Evolutionary conservation across 2,113 vertebrate species (phyloP), one percentile per base, ranked within the genome.

Genomic region (Spea multiplicata): DNA sequence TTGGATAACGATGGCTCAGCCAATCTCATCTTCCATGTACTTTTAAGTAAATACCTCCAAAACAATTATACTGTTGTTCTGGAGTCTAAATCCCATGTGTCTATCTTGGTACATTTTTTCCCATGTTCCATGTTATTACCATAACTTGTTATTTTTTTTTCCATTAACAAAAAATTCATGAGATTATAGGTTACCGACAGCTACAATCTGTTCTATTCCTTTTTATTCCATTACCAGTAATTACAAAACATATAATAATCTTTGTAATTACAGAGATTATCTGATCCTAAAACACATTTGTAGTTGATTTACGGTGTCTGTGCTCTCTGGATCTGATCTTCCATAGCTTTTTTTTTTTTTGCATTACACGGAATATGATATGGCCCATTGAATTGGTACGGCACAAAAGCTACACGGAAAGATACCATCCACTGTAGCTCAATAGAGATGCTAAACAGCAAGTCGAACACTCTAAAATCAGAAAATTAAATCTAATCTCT

Each of bases 401-500:
- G 66, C 10, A 17, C 44, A 69, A 76, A 67, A 57, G 53, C 65
- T 57, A 16, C 47, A 5, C 30, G 30, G 2, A 30, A 50, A 44
- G 30, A 72, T 73, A 47, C 44, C 55, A 73, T 79, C 50, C 57
- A 66, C 13, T 46, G 17, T 16, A 62, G 13, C 45, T 8, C 62
- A 80, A 80, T 73, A 46, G 50, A 57, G 77, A 73, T 66, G 70
- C 77, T 73, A 80, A 73, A 73, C 71, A 80, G 52, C 3, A 66
- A 48, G 50, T 44, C 59, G 77, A 66, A 73, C 48, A 46, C 61
- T 80, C 52, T 52, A 67, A 67, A 80, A 80, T 80, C 77, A 80
- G 77, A 80, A 80, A 80, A 80, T 80, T 73, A 80, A 80, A 80
- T 80, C 77, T 80, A 80, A 80, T 80, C 77, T 79, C 62, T 73